Evolutionary conservation across 2,797 vertebrate genomes (phyloP).

Genomic region (Hipposideros larvatus): DNA sequence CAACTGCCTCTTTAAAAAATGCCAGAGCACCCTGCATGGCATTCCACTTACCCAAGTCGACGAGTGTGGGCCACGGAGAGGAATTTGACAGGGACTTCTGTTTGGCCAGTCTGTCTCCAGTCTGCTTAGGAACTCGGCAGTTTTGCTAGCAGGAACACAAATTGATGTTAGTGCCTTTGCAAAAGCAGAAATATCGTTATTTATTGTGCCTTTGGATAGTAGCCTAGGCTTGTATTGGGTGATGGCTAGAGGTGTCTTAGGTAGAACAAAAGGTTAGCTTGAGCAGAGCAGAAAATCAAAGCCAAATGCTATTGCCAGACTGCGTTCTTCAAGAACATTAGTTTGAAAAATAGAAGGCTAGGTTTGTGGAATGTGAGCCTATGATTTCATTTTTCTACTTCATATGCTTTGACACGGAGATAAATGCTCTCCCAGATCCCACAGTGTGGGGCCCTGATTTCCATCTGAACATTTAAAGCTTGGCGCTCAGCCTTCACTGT

Average conservation of each 20-base stretch:
- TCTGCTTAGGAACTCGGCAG: constrained; percentile 85
- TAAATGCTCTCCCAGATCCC: not conserved
- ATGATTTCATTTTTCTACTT: constrained; percentile 31
- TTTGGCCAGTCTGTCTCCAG: constrained; percentile 65
- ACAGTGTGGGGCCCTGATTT: not conserved
- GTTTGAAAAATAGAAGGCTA: constrained; percentile 34
- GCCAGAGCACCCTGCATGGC: not conserved
- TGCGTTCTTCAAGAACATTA: constrained; percentile 47
- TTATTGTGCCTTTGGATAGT: constrained; percentile 73
- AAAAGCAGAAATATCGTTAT: constrained; percentile 69
- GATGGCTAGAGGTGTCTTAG: constrained; percentile 59
- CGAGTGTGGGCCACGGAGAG: constrained; percentile 47
- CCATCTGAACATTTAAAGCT: constrained; percentile 15
- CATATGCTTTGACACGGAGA: constrained; percentile 39
- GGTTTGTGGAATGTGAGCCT: not conserved
- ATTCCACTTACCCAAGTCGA: constrained; percentile 85
- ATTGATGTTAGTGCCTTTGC: constrained; percentile 81
- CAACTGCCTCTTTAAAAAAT: not conserved
- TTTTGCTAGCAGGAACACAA: constrained; percentile 86
- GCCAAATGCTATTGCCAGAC: not conserved
- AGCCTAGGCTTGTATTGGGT: constrained; percentile 66
- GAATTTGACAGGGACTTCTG: constrained; percentile 71
- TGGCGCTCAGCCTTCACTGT: not conserved
- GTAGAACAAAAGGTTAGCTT: constrained; percentile 68
- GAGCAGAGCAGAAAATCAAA: constrained; percentile 31